phyloP scores from a whole-genome alignment of 2,797 vertebrate species.

The Falco naumanni region DNA sequence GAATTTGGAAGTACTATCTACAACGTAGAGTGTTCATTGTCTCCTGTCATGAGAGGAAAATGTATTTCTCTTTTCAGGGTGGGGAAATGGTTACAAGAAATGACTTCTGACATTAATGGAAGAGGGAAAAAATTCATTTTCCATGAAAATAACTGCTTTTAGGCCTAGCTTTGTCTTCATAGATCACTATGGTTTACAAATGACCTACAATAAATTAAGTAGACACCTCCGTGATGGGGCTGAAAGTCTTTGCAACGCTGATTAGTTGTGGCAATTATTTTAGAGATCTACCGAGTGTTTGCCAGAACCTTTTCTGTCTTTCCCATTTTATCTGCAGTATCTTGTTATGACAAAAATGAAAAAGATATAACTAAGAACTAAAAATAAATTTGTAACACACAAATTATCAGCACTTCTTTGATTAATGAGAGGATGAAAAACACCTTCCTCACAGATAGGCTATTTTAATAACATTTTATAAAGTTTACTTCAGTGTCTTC shows the following conservation, averaged over 20 bases:
- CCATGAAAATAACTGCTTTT: conserved; percentile 65
- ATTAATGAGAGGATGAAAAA: neutral
- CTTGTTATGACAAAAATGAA: neutral
- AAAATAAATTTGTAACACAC: neutral
- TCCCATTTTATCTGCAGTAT: neutral
- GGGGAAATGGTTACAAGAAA: conserved; percentile 52
- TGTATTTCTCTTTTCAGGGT: conserved; percentile 32
- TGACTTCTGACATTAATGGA: conserved; percentile 64
- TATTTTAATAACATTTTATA: neutral
- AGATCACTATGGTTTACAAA: conserved; percentile 64
- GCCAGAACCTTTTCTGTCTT: conserved; percentile 23
- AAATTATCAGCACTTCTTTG: neutral
- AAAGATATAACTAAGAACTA: neutral
- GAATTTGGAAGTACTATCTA: conserved; percentile 39
- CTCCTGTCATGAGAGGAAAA: conserved; percentile 35
- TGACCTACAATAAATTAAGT: conserved; percentile 64
- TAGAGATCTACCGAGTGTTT: conserved; percentile 50
- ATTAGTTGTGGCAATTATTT: conserved; percentile 66
- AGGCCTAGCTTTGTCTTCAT: conserved; percentile 58
- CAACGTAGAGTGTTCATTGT: conserved; percentile 4
- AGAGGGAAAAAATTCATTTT: conserved; percentile 49
- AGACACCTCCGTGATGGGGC: neutral
- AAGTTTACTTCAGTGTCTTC: neutral
- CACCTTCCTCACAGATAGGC: neutral
- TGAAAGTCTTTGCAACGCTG: conserved; percentile 55